These are phyloP conservation scores for Podarcis raffonei DNA, from an alignment of 2,113 vertebrate species.

Conservation along the genomic window DNA sequence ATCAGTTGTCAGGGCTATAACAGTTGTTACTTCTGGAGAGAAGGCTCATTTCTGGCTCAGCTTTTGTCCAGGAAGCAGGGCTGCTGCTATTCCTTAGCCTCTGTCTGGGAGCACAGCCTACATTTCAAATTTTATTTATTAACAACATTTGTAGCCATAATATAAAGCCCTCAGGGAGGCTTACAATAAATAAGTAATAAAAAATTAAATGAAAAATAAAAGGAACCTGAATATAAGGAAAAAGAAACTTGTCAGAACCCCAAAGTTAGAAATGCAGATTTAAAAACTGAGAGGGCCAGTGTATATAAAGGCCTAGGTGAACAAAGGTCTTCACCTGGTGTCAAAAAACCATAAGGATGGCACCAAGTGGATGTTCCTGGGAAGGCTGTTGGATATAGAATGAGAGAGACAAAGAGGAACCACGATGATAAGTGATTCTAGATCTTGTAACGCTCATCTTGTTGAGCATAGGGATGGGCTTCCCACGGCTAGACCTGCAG, in stretches of 20 bases:
- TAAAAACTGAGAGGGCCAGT: neutral
- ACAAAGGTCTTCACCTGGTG: neutral
- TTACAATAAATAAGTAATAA: neutral
- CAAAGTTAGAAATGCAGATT: too few species aligned
- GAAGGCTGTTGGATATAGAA: neutral
- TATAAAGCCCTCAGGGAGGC: too few species aligned
- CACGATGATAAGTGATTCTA: neutral
- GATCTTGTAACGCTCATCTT: too few species aligned
- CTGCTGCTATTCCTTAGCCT: neutral
- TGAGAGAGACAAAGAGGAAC: neutral
- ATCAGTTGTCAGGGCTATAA: neutral
- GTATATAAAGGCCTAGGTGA: neutral
- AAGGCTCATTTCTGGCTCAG: neutral
- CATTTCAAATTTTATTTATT: neutral
- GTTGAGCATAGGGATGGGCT: too few species aligned
- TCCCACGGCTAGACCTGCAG: too few species aligned
- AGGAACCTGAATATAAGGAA: neutral
- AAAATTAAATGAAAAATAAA: neutral
- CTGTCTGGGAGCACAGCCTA: neutral
- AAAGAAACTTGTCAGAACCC: too few species aligned
- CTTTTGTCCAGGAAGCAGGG: neutral
- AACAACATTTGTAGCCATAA: neutral
- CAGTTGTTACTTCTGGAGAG: neutral
- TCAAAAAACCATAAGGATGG: neutral
- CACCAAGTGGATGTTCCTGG: neutral